Evolutionary conservation across 2,888 invertebrate genomes (phyloP).

Genomic region (Choreutis nemorana): DNA sequence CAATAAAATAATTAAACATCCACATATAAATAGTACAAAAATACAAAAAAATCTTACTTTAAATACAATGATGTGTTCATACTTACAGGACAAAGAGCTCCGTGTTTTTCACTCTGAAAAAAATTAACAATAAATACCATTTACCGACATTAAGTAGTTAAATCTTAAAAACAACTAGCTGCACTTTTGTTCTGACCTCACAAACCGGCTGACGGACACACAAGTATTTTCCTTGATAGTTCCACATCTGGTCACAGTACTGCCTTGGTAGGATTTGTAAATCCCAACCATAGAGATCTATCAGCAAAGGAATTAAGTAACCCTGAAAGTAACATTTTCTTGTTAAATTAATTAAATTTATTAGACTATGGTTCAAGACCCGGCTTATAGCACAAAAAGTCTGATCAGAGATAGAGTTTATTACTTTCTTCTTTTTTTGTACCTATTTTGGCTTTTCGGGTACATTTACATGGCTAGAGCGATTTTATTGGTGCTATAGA

Average conservation of each 20-base stretch:
- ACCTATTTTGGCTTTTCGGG: no score
- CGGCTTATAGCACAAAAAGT: no score
- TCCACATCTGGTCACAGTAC: conserved; percentile 32
- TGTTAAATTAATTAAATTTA: not conserved
- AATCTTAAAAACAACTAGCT: conserved; percentile 2
- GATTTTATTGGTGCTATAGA: no score
- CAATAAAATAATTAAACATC: not conserved
- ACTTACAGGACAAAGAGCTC: conserved; percentile 51
- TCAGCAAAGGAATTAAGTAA: conserved; percentile 38
- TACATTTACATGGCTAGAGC: no score
- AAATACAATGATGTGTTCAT: not conserved
- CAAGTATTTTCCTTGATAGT: conserved; percentile 29
- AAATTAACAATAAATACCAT: conserved; percentile 6
- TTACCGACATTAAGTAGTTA: not conserved
- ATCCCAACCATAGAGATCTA: conserved; percentile 26
- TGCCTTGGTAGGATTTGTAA: conserved; percentile 24
- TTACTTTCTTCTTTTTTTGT: no score
- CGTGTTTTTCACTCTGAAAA: conserved; percentile 37
- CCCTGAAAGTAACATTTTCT: conserved; percentile 30
- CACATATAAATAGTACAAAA: not conserved
- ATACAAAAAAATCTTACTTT: not conserved
- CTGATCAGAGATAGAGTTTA: no score
- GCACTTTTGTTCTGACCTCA: conserved; percentile 27
- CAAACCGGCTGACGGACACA: conserved; percentile 37
- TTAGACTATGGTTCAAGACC: no score